A percentile compares a stretch with the other conserved stretches of the same genome.
Evolutionary conservation across 1,140 invertebrate species (phyloP).

Genomic region (Acromyrmex charruanus): DNA sequence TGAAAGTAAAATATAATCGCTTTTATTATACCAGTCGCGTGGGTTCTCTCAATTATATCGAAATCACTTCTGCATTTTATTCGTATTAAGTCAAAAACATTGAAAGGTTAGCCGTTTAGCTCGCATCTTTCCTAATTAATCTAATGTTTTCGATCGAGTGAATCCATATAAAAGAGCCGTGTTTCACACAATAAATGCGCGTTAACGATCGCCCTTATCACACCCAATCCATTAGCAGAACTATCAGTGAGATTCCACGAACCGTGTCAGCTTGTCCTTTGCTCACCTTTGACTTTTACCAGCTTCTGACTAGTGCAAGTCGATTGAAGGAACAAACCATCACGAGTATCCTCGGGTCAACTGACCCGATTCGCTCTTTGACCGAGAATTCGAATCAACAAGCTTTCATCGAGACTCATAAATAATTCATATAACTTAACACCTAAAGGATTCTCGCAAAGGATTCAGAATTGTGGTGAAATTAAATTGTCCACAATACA

Average conservation of each 20-base stretch:
- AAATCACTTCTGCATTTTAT: not conserved
- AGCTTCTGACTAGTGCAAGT: not conserved
- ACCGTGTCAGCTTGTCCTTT: constrained; percentile 51
- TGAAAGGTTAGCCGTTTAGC: not conserved
- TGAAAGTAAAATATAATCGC: not conserved
- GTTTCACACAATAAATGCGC: constrained; percentile 8
- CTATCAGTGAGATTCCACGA: constrained; percentile 56
- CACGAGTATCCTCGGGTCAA: not conserved
- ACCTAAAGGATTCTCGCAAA: not conserved
- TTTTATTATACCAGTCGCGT: not conserved
- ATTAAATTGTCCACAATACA: not conserved
- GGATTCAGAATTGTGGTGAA: not conserved
- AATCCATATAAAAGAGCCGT: not conserved
- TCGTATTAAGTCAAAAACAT: not conserved
- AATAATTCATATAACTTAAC: constrained; percentile 30
- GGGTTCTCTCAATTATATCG: not conserved
- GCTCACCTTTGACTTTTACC: constrained; percentile 40
- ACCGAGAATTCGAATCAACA: constrained; percentile 18
- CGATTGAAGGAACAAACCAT: constrained; percentile 24
- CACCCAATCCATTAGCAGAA: constrained; percentile 62
- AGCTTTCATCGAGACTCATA: not conserved
- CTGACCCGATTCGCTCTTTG: not conserved
- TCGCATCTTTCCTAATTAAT: not conserved
- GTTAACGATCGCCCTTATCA: constrained; percentile 62
- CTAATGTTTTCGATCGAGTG: not conserved